Percentiles rank a stretch among this genome's conserved stretches.
phyloP scores from a whole-genome alignment of 23 tunicate species.

The Aplidium turbinatum region DNA sequence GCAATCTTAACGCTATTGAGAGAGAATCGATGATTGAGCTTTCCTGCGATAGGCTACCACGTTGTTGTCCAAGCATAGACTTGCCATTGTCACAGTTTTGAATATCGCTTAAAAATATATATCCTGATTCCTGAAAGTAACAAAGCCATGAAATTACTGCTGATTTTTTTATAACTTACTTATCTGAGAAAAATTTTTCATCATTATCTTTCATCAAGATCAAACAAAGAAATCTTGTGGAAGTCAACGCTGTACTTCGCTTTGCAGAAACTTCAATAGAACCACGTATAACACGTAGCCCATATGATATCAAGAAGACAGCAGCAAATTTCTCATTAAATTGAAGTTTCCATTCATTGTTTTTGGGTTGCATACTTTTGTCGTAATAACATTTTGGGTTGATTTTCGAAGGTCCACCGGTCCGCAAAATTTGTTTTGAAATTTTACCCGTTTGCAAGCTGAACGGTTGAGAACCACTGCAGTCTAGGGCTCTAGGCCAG shows the following conservation, averaged over 20 bases:
- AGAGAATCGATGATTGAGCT: constrained; percentile 62
- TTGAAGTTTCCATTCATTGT: too few relatives aligned
- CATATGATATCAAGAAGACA: constrained; percentile 38
- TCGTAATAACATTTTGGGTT: too few relatives aligned
- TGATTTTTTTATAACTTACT: constrained; percentile 60
- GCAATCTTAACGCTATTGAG: constrained; percentile 40
- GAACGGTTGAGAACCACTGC: too few relatives aligned
- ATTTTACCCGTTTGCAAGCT: too few relatives aligned
- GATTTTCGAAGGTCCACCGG: too few relatives aligned
- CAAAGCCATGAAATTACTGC: constrained; percentile 54
- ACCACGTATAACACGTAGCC: constrained; percentile 51
- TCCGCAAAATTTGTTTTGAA: too few relatives aligned
- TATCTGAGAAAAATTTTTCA: constrained; percentile 60
- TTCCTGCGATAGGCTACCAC: constrained; percentile 62
- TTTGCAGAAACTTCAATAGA: too few relatives aligned
- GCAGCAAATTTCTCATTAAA: too few relatives aligned
- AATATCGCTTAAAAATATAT: constrained; percentile 59
- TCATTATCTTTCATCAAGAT: constrained; percentile 59
- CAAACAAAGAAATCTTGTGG: constrained; percentile 46
- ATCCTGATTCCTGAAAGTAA: constrained; percentile 59
- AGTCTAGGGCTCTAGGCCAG: too few relatives aligned
- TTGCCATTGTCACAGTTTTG: constrained; percentile 64
- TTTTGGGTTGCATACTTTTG: too few relatives aligned
- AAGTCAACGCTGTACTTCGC: constrained; percentile 43
- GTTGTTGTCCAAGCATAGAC: constrained; percentile 55